These are phyloP conservation scores for Latrodectus geometricus DNA, from an alignment of 1,140 invertebrate genomes.

Conservation along the genomic window DNA sequence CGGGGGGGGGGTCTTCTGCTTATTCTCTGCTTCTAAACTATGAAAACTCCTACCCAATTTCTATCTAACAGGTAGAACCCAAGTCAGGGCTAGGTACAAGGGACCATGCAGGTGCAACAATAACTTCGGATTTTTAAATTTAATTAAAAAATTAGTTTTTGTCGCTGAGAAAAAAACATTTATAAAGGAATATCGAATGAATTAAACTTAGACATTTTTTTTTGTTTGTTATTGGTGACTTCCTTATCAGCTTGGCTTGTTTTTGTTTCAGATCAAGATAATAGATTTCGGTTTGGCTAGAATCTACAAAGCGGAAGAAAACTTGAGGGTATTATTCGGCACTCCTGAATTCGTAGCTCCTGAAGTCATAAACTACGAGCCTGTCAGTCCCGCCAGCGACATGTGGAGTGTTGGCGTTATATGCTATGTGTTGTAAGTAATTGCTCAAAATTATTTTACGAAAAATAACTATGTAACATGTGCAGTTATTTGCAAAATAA, in stretches of 20 bases:
- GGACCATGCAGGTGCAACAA: too few relatives aligned
- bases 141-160: too few relatives aligned
- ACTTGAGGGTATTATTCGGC: conserved; percentile 85
- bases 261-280: conserved; percentile 79
- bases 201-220: neutral
- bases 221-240: neutral
- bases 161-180: neutral
- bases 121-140: too few relatives aligned
- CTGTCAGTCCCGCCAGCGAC: conserved; percentile 85
- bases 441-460: too few relatives aligned
- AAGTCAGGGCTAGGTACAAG: too few relatives aligned
- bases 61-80: too few relatives aligned
- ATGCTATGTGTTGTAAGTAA: conserved; percentile 89
- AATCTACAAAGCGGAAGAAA: conserved; percentile 78
- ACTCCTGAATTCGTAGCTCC: conserved; percentile 95
- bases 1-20: too few relatives aligned
- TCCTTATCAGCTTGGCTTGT: conserved; percentile 8
- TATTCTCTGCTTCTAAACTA: too few relatives aligned
- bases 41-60: too few relatives aligned
- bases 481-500: too few relatives aligned
- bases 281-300: conserved; percentile 92
- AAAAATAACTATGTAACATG: too few relatives aligned
- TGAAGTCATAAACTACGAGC: conserved; percentile 92
- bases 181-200: neutral
- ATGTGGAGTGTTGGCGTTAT: conserved; percentile 96